Conservation (phyloP, 1,140 invertebrate genomes). For the Apis dorsata region DNA sequence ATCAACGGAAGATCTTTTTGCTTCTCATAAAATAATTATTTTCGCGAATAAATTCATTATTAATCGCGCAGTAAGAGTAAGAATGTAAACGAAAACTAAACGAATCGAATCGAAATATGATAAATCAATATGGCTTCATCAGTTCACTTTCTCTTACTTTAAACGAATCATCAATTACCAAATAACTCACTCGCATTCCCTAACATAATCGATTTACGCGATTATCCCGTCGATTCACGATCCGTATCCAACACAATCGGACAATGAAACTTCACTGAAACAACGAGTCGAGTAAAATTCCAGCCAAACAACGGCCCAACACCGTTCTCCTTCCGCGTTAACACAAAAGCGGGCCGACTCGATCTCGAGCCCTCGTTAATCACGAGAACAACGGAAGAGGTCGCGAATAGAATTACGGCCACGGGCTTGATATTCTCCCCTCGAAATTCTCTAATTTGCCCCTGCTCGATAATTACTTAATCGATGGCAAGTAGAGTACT, state of each 20-base stretch:
- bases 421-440: slow-evolving; percentile 36
- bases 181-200: too few relatives aligned
- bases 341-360: background rate
- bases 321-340: background rate
- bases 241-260: background rate
- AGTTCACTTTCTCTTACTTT: too few relatives aligned
- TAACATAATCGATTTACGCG: too few relatives aligned
- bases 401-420: slow-evolving; percentile 33
- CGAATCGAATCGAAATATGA: too few relatives aligned
- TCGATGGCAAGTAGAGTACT: slow-evolving; percentile 64
- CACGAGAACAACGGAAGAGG: slow-evolving; percentile 41
- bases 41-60: too few relatives aligned
- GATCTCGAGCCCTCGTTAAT: slow-evolving; percentile 32
- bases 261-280: slow-evolving; percentile 2
- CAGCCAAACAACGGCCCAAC: background rate
- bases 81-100: too few relatives aligned
- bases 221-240: background rate
- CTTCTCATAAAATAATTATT: too few relatives aligned
- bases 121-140: too few relatives aligned
- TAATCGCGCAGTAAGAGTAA: too few relatives aligned
- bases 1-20: too few relatives aligned
- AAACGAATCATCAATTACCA: too few relatives aligned
- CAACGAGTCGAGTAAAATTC: background rate
- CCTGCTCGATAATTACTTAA: slow-evolving; percentile 70
- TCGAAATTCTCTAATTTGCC: slow-evolving; percentile 61